A percentile compares a stretch with the other conserved stretches of the same genome.
Evolutionary conservation across 2,888 invertebrate species (phyloP).

Genomic region (Anaspis maculata): DNA sequence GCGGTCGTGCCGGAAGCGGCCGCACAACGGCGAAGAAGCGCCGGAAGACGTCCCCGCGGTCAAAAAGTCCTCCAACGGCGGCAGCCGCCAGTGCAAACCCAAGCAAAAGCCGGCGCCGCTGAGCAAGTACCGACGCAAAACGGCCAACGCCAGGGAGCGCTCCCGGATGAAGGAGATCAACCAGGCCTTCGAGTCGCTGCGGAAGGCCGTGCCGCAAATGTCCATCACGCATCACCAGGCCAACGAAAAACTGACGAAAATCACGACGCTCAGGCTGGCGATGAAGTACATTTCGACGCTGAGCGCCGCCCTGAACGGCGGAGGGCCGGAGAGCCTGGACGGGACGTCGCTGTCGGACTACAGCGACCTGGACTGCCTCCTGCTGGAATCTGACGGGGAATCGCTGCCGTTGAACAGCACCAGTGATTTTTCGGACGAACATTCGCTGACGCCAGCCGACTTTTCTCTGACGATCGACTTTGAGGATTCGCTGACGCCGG

Average conservation of each 20-base stretch:
- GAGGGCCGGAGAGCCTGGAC: slow-evolving; percentile 13
- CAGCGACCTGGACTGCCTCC: slow-evolving; percentile 41
- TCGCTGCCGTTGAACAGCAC: slow-evolving; percentile 35
- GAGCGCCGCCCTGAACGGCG: slow-evolving; percentile 33
- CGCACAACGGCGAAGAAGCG: slow-evolving; percentile 16
- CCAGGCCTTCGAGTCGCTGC: slow-evolving; percentile 55
- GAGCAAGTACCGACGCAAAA: slow-evolving; percentile 60
- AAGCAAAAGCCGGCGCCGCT: slow-evolving; percentile 47
- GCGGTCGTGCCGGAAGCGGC: slow-evolving; percentile 24
- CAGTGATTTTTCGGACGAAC: slow-evolving; percentile 38
- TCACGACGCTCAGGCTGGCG: slow-evolving; percentile 56
- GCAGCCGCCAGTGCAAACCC: slow-evolving; percentile 21
- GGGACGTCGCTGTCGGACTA: slow-evolving; percentile 34
- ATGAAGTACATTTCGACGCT: slow-evolving; percentile 56
- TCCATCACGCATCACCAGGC: slow-evolving; percentile 32
- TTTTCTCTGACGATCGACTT: slow-evolving; percentile 38
- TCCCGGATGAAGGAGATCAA: slow-evolving; percentile 62
- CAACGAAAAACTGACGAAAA: slow-evolving; percentile 56
- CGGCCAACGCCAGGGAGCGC: slow-evolving; percentile 60
- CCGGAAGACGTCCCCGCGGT: slow-evolving; percentile 16
- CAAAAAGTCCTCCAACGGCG: too few relatives aligned
- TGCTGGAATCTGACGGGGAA: slow-evolving; percentile 50
- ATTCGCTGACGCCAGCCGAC: slow-evolving; percentile 37
- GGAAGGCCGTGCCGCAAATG: slow-evolving; percentile 49
- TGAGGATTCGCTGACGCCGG: slow-evolving; percentile 36